Base-by-base conservation (phyloP, 2,888 invertebrate species). In the Lasioglossum leucozonium region DNA sequence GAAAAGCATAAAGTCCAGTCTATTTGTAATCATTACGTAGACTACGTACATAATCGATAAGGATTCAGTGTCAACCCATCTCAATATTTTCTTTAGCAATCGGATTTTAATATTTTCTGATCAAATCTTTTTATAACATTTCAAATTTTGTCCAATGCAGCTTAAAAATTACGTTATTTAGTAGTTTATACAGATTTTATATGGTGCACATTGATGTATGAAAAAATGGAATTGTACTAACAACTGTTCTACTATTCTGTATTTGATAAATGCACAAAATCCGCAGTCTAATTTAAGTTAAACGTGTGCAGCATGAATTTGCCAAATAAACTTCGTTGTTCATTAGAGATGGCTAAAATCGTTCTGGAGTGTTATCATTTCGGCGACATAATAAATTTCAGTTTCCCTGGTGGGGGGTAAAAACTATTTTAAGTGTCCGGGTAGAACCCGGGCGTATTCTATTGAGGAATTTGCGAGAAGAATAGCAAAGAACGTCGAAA, bases 401-500 rank as follows among this genome's bases (percentile, higher is more conserved):
- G 26, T 77, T 74, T 72, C 37, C 16, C 51, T 26, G 34, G 34
- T 1, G 34, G 34, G 34, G 34, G 37, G 22, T 44, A 71, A 73
- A 73, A 69, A 69, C 69, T 69, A 76, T 72, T 55, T 18, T 44
- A 72, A 51, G 62, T 40, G 55, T 55, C 26, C 47, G 26, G 4
- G 0, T 30, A 26, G 40, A 44, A 34, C 18, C 55, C 18, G 4
- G 44, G 10, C 40, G 74, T 44, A 69, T 72, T 72, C 79, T 16
- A 51, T 26, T 44, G 55, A 72, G 44, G 77, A 87, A 88, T 84
- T 84, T 62, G 22, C 76, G 71, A 37, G 51, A 67, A 79, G 78
- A 51, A 77, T 22, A 72, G 10, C 22, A 34, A 77, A 77, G 78
- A 75, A 85, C 77, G 80, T 42, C 42, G 79, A 79, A 87, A 90